These are phyloP conservation scores for Drosophila sordidapex DNA, from an alignment of 2,888 invertebrate genomes.

Conservation along the genomic window DNA sequence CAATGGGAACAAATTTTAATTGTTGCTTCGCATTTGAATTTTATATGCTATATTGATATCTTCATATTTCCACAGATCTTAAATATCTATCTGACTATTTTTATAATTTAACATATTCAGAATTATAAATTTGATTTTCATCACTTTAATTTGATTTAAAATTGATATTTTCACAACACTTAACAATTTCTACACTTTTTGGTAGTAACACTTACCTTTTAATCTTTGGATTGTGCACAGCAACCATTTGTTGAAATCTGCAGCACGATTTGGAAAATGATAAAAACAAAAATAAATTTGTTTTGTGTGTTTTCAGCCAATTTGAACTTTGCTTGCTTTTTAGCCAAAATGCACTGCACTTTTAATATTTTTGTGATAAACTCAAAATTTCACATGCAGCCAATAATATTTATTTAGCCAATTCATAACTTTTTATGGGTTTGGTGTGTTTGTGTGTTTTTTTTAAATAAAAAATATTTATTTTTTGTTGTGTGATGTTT, in stretches of 20 bases:
- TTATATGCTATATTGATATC: not conserved
- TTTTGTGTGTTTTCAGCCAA: conserved; percentile 12
- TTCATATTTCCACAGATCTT: not conserved
- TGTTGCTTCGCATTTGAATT: not conserved
- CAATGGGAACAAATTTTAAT: not conserved
- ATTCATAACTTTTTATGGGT: conserved; percentile 46
- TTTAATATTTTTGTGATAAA: conserved; percentile 24
- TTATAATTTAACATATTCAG: not conserved
- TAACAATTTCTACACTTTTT: not conserved
- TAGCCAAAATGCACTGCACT: conserved; percentile 59
- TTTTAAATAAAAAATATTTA: conserved; percentile 24
- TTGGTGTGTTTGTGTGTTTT: conserved; percentile 22
- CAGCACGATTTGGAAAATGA: conserved; percentile 29
- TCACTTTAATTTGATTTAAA: not conserved
- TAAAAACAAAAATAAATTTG: conserved; percentile 31
- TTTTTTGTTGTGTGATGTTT: conserved; percentile 21
- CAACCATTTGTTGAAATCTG: conserved; percentile 39
- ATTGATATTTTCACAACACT: not conserved
- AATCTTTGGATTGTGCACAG: conserved; percentile 18
- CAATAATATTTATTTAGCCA: conserved; percentile 58
- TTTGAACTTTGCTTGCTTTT: conserved; percentile 15
- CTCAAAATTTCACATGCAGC: conserved; percentile 57
- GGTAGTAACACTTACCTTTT: conserved; percentile 46
- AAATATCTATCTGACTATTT: not conserved
- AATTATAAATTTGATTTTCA: not conserved